These are phyloP conservation scores for Epiblema foenella DNA, from an alignment of 2,888 invertebrate genomes.

Conservation along the genomic window DNA sequence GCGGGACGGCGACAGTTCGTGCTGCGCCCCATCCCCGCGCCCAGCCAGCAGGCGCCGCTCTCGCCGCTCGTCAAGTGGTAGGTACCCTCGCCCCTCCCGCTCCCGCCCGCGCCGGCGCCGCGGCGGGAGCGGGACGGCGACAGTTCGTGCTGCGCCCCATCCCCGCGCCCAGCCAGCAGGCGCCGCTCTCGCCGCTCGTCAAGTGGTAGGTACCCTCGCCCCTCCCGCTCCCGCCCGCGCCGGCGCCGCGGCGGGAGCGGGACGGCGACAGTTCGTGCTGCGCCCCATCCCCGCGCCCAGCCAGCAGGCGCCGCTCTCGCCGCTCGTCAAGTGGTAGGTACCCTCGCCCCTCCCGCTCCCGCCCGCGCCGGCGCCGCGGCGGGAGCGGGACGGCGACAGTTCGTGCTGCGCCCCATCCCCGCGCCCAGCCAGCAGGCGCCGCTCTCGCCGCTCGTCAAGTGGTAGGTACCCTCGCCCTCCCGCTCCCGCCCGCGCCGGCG, in stretches of 20 bases:
- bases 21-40: conserved; percentile 72
- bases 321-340: conserved; percentile 75
- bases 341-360: conserved; percentile 53
- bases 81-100: conserved; percentile 45
- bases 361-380: conserved; percentile 74
- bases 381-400: conserved; percentile 78
- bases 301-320: conserved; percentile 67
- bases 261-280: conserved; percentile 76
- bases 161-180: conserved; percentile 64
- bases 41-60: conserved; percentile 62
- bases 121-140: conserved; percentile 79
- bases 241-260: conserved; percentile 75
- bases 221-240: conserved; percentile 65
- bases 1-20: conserved; percentile 77
- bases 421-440: conserved; percentile 64
- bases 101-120: conserved; percentile 73
- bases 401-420: conserved; percentile 72
- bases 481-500: conserved; percentile 73
- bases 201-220: conserved; percentile 63
- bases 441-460: conserved; percentile 76
- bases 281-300: conserved; percentile 71
- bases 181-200: conserved; percentile 73
- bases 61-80: conserved; percentile 80
- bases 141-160: conserved; percentile 74
- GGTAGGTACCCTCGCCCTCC: conserved; percentile 55